Conservation (phyloP, 2,888 invertebrate species). For the Helicoverpa assulta region DNA sequence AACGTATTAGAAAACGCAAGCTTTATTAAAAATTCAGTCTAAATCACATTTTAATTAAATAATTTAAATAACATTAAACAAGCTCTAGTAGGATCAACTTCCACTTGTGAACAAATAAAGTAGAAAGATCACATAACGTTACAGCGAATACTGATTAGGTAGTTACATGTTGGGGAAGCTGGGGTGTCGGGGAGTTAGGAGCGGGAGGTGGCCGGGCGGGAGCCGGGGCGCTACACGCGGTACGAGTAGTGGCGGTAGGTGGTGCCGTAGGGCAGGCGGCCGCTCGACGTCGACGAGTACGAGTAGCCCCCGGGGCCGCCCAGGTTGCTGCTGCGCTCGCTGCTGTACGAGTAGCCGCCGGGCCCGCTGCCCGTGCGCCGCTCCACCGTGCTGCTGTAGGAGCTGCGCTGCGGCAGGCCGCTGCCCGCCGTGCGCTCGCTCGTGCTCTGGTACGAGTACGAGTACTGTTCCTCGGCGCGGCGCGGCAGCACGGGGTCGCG, state of each 20-base stretch:
- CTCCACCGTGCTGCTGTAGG: slow-evolving; percentile 93
- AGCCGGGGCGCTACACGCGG: slow-evolving; percentile 92
- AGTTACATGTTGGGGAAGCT: slow-evolving; percentile 68
- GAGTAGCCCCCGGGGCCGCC: slow-evolving; percentile 96
- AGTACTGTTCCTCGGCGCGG: slow-evolving; percentile 95
- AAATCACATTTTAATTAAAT: slow-evolving; percentile 81
- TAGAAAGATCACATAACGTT: slow-evolving; percentile 86
- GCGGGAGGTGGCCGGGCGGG: slow-evolving; percentile 66
- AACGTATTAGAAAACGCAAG: slow-evolving; percentile 85
- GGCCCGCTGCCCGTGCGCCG: slow-evolving; percentile 92
- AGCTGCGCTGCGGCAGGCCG: slow-evolving; percentile 90
- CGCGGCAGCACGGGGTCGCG: slow-evolving; percentile 92
- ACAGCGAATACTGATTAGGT: slow-evolving; percentile 88
- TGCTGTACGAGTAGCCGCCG: slow-evolving; percentile 94
- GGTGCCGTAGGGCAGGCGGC: slow-evolving; percentile 95
- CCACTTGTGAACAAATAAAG: slow-evolving; percentile 83
- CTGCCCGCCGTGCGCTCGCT: slow-evolving; percentile 88
- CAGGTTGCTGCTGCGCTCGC: slow-evolving; percentile 93
- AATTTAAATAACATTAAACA: slow-evolving; percentile 81
- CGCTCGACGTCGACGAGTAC: slow-evolving; percentile 94
- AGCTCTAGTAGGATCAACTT: slow-evolving; percentile 77
- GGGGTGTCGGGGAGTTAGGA: slow-evolving; percentile 64
- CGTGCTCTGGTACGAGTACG: slow-evolving; percentile 94
- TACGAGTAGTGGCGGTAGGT: slow-evolving; percentile 96
- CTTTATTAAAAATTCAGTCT: slow-evolving; percentile 90